phyloP scores from a whole-genome alignment of 2,888 invertebrate genomes.

The Thymelicus lineola region DNA sequence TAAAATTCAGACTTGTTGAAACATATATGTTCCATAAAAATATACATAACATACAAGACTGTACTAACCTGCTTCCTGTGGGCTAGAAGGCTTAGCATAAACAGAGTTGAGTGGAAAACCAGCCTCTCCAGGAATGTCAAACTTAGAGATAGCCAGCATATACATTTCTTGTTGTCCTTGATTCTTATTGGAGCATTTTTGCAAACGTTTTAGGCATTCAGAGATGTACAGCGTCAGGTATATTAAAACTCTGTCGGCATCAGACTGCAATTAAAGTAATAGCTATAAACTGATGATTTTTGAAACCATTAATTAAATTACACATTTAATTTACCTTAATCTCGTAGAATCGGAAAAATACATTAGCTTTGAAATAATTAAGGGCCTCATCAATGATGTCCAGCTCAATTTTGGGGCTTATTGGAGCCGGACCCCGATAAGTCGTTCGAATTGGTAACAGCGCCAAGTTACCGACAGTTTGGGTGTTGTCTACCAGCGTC shows the following conservation, averaged over 20 bases:
- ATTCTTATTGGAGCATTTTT: constrained; percentile 94
- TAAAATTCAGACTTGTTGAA: too few relatives aligned
- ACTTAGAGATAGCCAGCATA: constrained; percentile 96
- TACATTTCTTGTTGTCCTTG: constrained; percentile 98
- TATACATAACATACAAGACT: too few relatives aligned
- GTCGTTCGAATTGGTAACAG: constrained; percentile 95
- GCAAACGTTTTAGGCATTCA: constrained; percentile 97
- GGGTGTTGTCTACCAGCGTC: constrained; percentile 89
- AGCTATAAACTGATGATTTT: background rate
- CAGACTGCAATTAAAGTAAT: constrained; percentile 87
- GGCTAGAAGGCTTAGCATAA: constrained; percentile 93
- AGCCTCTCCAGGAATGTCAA: constrained; percentile 98
- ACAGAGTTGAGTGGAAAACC: constrained; percentile 98
- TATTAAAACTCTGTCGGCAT: constrained; percentile 97
- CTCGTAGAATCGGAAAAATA: constrained; percentile 99
- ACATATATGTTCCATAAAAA: too few relatives aligned
- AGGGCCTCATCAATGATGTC: constrained; percentile 99
- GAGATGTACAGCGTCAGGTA: constrained; percentile 99
- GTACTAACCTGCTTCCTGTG: constrained; percentile 91
- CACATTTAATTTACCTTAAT: constrained; percentile 90
- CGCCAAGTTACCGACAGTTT: constrained; percentile 96
- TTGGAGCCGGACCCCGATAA: constrained; percentile 96
- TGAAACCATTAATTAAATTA: background rate
- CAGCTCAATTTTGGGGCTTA: constrained; percentile 86
- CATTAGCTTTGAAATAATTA: constrained; percentile 99